These are phyloP conservation scores for Ceryle rudis DNA, from an alignment of 2,797 vertebrate genomes.

Conservation along the genomic window DNA sequence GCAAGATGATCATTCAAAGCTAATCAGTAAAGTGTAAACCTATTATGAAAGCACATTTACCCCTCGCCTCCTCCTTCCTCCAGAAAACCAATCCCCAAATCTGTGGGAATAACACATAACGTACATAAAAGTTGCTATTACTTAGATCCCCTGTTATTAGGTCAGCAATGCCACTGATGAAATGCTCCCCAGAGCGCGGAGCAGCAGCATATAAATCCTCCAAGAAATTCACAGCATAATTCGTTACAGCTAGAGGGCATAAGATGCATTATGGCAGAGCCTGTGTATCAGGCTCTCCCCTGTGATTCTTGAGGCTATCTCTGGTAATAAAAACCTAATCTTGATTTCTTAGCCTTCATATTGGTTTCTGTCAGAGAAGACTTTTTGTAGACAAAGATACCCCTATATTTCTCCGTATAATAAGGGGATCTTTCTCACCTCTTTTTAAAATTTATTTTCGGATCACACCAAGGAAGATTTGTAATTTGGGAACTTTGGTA, in stretches of 20 bases:
- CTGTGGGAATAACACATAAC: constrained; percentile 16
- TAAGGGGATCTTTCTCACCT: background rate
- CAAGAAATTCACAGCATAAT: constrained; percentile 35
- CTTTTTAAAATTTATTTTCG: background rate
- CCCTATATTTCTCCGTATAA: background rate
- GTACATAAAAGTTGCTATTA: constrained; percentile 23
- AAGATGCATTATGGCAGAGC: background rate
- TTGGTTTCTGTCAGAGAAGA: constrained; percentile 27
- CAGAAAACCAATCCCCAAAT: constrained; percentile 37
- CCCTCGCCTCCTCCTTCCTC: constrained; percentile 9
- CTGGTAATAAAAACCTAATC: constrained; percentile 58
- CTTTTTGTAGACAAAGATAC: background rate
- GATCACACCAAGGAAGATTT: background rate
- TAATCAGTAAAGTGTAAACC: constrained; percentile 68
- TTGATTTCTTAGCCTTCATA: constrained; percentile 42
- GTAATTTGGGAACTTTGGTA: background rate
- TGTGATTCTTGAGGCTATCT: constrained; percentile 40
- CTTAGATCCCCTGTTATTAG: constrained; percentile 44
- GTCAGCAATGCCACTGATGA: constrained; percentile 13
- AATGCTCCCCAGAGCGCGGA: constrained; percentile 34
- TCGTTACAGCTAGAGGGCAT: constrained; percentile 33
- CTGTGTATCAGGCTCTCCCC: background rate
- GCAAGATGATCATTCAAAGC: constrained; percentile 57
- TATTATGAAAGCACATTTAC: constrained; percentile 59
- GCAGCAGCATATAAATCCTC: constrained; percentile 12